A percentile compares a stretch with the other conserved stretches of the same genome.
phyloP scores from a whole-genome alignment of 2,888 invertebrate genomes.

The Molorchus minor region DNA sequence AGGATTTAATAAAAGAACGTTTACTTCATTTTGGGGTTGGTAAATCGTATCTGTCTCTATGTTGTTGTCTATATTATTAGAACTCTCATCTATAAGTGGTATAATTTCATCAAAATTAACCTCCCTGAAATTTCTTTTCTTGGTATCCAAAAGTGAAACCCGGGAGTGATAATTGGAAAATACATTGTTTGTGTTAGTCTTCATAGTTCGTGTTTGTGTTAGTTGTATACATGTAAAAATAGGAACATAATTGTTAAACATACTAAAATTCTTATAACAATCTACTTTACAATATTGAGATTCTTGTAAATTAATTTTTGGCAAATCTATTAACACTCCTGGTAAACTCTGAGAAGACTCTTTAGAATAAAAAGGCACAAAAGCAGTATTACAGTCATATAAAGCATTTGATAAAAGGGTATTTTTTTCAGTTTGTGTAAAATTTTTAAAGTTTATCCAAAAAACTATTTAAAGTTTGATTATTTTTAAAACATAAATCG shows the following conservation, averaged over 20 bases:
- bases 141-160: slow-evolving; percentile 31
- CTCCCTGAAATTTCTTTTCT: slow-evolving; percentile 35
- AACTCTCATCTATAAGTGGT: slow-evolving; percentile 47
- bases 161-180: slow-evolving; percentile 34
- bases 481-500: slow-evolving; percentile 52
- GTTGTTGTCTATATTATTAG: slow-evolving; percentile 25
- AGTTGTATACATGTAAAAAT: slow-evolving; percentile 25
- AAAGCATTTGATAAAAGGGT: slow-evolving; percentile 27
- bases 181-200: slow-evolving; percentile 31
- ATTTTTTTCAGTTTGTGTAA: slow-evolving; percentile 42
- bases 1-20: slow-evolving; percentile 64
- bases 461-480: slow-evolving; percentile 42
- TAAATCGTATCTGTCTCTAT: slow-evolving; percentile 4
- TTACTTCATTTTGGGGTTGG: slow-evolving; percentile 40
- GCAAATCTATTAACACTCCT: slow-evolving; percentile 34
- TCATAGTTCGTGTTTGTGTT: too few species aligned
- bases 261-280: not conserved
- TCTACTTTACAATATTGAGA: not conserved
- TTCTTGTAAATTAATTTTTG: slow-evolving; percentile 10
- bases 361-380: slow-evolving; percentile 43
- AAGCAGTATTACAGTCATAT: slow-evolving; percentile 29
- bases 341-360: slow-evolving; percentile 2
- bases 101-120: slow-evolving; percentile 58
- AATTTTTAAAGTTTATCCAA: slow-evolving; percentile 38
- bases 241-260: slow-evolving; percentile 28